Conservation (phyloP, 2,888 invertebrate species). For the Serrognathus titanus region DNA sequence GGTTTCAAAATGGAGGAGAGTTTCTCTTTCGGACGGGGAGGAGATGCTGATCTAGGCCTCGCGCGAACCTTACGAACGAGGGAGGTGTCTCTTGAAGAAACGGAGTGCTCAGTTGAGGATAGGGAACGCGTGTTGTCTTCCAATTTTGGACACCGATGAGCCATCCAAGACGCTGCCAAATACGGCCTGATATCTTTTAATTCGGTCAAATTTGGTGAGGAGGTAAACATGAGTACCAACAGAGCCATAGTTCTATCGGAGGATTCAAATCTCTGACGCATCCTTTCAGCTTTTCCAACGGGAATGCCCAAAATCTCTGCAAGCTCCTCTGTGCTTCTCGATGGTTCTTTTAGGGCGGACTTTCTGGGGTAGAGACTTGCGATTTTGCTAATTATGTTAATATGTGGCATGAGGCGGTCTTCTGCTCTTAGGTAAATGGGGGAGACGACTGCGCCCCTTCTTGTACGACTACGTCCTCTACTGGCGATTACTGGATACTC, state of each 20-base stretch:
- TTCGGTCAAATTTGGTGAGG: constrained; percentile 75
- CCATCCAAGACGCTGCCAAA: constrained; percentile 74
- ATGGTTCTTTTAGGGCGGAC: constrained; percentile 32
- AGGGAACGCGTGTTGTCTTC: constrained; percentile 66
- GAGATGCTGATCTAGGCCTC: constrained; percentile 49
- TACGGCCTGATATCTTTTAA: constrained; percentile 75
- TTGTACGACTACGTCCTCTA: constrained; percentile 51
- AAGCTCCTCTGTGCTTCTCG: constrained; percentile 40
- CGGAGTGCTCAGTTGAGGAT: constrained; percentile 50
- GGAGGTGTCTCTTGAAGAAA: constrained; percentile 32
- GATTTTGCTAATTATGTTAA: constrained; percentile 85
- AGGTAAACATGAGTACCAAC: constrained; percentile 75
- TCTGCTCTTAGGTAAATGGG: constrained; percentile 65
- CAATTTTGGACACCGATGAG: constrained; percentile 71
- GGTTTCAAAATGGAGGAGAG: constrained; percentile 47
- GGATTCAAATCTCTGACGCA: constrained; percentile 69
- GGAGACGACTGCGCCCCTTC: constrained; percentile 53
- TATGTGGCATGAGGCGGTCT: constrained; percentile 81
- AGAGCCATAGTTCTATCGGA: constrained; percentile 56
- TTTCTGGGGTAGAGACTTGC: constrained; percentile 54
- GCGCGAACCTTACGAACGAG: constrained; percentile 48
- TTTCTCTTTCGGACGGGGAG: constrained; percentile 51
- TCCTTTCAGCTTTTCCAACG: constrained; percentile 67
- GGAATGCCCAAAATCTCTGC: constrained; percentile 48
- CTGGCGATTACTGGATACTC: constrained; percentile 51